Evolutionary conservation across 1,140 invertebrate species (phyloP), one percentile per base, ranked within the genome.

Genomic region (Aplysia californica): DNA sequence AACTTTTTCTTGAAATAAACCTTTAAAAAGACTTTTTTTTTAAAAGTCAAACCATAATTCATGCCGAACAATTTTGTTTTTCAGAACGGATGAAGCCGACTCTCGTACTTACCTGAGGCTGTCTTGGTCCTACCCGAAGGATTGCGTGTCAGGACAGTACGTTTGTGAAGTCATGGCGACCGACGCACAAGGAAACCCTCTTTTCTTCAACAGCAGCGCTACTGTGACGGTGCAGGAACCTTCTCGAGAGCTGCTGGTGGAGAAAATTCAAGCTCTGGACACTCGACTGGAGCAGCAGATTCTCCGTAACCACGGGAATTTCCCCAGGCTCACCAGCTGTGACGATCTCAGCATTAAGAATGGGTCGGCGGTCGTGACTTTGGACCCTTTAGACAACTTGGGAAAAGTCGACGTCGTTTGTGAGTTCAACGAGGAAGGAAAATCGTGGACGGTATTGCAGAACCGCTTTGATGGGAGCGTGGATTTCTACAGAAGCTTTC

Each of bases 371-470:
- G 31, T 70, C 0, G 15, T 70, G 4, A 23, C 26, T 1, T 0
- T 70, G 21, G 50, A 31, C 20, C 68, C 68, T 2, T 10, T 56
- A 4, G 68, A 70, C 31, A 55, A 55, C 1, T 33, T 70, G 10
- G 68, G 68, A 1, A 26, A 26, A 1, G 58, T 70, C 29, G 21
- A 39, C 10, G 68, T 56, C 36, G 3, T 70, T 18, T 70, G 68
- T 21, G 41, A 70, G n/a, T n/a, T n/a, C n/a, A 55, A 26, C 1
- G 10, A 3, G 1, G 21, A 2, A 3, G 44, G 0, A 56, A 55
- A 55, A 2, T 41, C 55, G 1, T 70, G 68, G 68, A 70, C 50
- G 15, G 92, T 96, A 0, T 90, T 97, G 6, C 95, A 96, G 81
- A 92, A 94, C 23, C 59, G 79, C 0, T 70, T 80, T 35, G 59